Evolutionary conservation across 2,797 vertebrate genomes (phyloP), one percentile per base, ranked within the genome.

Genomic region (Thripadectes ignobilis): DNA sequence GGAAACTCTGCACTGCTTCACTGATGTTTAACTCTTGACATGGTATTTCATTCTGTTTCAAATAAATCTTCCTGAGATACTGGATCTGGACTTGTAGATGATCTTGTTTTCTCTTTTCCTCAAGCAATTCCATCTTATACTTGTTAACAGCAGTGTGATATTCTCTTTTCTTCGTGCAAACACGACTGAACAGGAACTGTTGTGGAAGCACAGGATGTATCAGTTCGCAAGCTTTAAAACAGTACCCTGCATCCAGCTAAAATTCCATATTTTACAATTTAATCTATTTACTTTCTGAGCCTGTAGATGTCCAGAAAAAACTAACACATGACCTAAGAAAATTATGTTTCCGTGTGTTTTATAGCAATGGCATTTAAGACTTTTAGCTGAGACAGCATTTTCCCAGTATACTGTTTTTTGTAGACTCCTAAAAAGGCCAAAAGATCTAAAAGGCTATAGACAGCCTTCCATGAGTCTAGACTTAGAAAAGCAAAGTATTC

Each of bases 71-170:
- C 57, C 89, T 88, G 67, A 98, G 57, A 39, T 27, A 46, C 8
- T 59, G 93, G 57, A 97, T 95, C 71, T 97, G 89, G 58, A 79
- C 80, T 41, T 10, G 84, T 22, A 98, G 66, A 54, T 97, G 91
- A 67, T 88, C 84, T 78, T 98, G 97, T 80, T 96, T 97, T 96
- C 89, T 97, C 54, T 96, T 91, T 88, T 98, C 97, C 29, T 96
- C 93, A 49, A 97, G 71, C 32, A 97, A 55, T 59, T 95, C 95
- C n/a, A 63, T 90, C 86, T 96, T 89, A 61, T 92, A 74, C 21
- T 93, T 97, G 80, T 89, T 88, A 82, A 98, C 79, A 32, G 89
- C 65, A 49, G 74, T 12, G 22, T 98, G 91, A 30, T 97, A 94
- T 0, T 98, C 96, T 54, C 87, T 86, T 82, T 93, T 98, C 94